Evolutionary conservation across 2,888 invertebrate genomes (phyloP).

Genomic region (Eristalis pertinax): DNA sequence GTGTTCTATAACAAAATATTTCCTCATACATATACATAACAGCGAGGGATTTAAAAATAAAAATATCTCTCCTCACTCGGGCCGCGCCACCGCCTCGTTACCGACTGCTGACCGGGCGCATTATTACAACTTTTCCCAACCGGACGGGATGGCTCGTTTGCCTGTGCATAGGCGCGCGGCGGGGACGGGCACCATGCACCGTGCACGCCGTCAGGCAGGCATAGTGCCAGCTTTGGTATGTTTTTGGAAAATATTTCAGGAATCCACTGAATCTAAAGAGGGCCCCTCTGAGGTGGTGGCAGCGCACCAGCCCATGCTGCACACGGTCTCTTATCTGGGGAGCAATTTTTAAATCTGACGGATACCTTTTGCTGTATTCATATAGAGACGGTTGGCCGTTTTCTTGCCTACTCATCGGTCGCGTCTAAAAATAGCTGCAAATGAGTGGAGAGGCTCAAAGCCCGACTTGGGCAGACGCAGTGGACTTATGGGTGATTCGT

Average conservation of each 20-base stretch:
- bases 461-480: constrained; percentile 11
- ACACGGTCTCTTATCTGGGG: constrained; percentile 46
- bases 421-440: constrained; percentile 66
- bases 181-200: too few species aligned
- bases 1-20: constrained; percentile 68
- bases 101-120: constrained; percentile 49
- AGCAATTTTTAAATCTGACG: constrained; percentile 51
- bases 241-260: constrained; percentile 70
- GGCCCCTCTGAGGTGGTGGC: too few species aligned
- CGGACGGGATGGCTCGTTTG: neutral
- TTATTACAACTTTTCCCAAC: constrained; percentile 54
- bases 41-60: constrained; percentile 37
- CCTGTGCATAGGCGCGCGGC: neutral
- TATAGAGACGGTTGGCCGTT: constrained; percentile 6
- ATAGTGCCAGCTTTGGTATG: constrained; percentile 39
- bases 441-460: constrained; percentile 34
- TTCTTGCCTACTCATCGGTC: neutral
- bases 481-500: constrained; percentile 55
- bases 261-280: constrained; percentile 55
- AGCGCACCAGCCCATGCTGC: neutral
- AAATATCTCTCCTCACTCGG: constrained; percentile 1
- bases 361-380: constrained; percentile 1
- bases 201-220: too few species aligned
- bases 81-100: too few species aligned
- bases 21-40: constrained; percentile 62